Evolutionary conservation across 2,797 vertebrate genomes (phyloP), one percentile per base, ranked within the genome.

Genomic region (Taeniopygia guttata): DNA sequence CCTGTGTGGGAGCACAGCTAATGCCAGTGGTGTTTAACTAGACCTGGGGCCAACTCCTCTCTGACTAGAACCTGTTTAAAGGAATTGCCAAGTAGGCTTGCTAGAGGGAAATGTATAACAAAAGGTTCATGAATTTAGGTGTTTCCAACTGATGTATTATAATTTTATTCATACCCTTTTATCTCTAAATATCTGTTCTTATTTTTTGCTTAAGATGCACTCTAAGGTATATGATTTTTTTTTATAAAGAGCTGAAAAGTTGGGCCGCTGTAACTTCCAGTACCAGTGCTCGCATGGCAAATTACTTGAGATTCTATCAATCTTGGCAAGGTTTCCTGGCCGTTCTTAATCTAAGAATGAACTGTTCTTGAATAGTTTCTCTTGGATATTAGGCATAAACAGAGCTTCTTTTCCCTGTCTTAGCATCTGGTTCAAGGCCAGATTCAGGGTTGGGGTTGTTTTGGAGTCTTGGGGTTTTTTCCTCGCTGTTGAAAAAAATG

Each of bases 341-440:
- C 46, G 52, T 75, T 69, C 45, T 68, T 95, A 91, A 87, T 84
- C 58, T 87, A 62, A 84, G 59, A 64, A 95, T 89, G 45, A 95
- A 95, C 19, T 86, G 54, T 91, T 55, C 73, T 94, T 72, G 55
- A 30, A 48, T 76, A 11, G 23, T 76, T 96, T 94, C 77, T 91
- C 74, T 34, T 76, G 42, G 82, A 91, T 52, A 90, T 58, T 59
- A 66, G 27, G 66, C n/a, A 70, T 69, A 87, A 88, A 87, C 42
- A 85, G 55, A 60, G 45, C 63, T 95, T 54, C 43, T 84, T 76
- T 90, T 21, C 25, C 43, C n/a, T 84, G 49, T 38, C 55, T 92
- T 73, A 62, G 27, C 14, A 4, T 62, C 77, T 81, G 23, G 46
- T 89, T 94, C 86, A 93, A 3, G 27, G 77, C 78, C 80, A 87